Conservation (phyloP, 2,113 vertebrate genomes). For the Macquaria australasica region DNA sequence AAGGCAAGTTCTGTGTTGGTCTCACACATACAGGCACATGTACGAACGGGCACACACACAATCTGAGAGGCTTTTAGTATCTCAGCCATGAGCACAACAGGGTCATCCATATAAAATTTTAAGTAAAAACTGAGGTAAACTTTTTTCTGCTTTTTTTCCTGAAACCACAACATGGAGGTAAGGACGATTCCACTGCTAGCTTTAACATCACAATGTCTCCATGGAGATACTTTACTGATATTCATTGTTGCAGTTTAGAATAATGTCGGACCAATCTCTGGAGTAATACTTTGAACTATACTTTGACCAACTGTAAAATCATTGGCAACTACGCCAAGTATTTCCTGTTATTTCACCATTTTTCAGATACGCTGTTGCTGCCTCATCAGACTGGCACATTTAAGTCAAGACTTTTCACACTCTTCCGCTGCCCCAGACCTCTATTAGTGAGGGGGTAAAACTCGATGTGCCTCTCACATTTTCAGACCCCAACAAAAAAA, state of each 20-base stretch:
- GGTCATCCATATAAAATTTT: constrained; percentile 34
- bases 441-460: constrained; percentile 70
- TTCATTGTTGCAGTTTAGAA: constrained; percentile 8
- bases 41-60: constrained; percentile 24
- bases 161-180: constrained; percentile 8
- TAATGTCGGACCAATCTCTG: not conserved
- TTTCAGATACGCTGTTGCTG: not conserved
- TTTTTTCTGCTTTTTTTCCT: constrained; percentile 24
- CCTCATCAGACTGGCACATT: constrained; percentile 39
- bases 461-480: constrained; percentile 70
- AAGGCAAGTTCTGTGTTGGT: constrained; percentile 63
- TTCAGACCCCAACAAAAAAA: constrained; percentile 65
- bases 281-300: constrained; percentile 26
- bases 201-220: not conserved
- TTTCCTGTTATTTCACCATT: constrained; percentile 48
- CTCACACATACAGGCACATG: constrained; percentile 47
- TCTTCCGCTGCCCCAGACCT: constrained; percentile 55
- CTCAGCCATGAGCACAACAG: constrained; percentile 46
- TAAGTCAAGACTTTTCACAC: constrained; percentile 58
- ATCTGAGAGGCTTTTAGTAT: constrained; percentile 39
- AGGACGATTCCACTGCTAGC: not conserved
- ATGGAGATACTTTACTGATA: not conserved
- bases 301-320: constrained; percentile 40
- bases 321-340: not conserved
- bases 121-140: constrained; percentile 33